Conservation (phyloP, 2,113 vertebrate genomes). For the Macrotus californicus region DNA sequence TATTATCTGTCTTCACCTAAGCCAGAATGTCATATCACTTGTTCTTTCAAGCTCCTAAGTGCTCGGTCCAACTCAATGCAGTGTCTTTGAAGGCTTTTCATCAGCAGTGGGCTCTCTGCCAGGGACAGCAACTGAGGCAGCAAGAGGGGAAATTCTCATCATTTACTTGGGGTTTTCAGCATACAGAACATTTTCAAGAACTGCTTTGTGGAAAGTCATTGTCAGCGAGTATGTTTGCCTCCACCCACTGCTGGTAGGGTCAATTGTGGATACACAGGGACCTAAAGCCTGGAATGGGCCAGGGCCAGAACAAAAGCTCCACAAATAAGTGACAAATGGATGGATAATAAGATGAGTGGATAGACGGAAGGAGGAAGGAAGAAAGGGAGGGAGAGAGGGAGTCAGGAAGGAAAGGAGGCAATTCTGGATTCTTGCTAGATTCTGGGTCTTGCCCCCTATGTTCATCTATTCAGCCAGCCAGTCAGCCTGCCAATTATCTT, state of each 20-base stretch:
- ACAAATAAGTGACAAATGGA: not conserved
- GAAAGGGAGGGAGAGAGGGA: not conserved
- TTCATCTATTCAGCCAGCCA: not conserved
- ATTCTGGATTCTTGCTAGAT: not conserved
- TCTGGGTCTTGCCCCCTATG: not conserved
- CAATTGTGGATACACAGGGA: not conserved
- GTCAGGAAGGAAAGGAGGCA: not conserved
- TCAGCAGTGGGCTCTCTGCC: not conserved
- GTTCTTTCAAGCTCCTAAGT: not conserved
- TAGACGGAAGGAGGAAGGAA: not conserved
- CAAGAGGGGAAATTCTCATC: not conserved
- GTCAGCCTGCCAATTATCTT: not conserved
- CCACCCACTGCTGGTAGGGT: not conserved
- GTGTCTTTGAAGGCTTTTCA: not conserved
- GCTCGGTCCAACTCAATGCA: not conserved
- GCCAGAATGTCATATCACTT: not conserved
- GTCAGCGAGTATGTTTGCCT: not conserved
- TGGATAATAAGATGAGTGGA: not conserved
- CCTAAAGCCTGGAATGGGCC: not conserved
- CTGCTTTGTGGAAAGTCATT: not conserved
- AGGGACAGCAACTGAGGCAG: not conserved
- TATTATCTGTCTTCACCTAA: not conserved
- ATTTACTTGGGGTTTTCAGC: not conserved
- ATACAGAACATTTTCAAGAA: not conserved
- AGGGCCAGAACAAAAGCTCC: not conserved